Conservation (phyloP, 2,113 vertebrate genomes). For the Toxotes jaculatrix region DNA sequence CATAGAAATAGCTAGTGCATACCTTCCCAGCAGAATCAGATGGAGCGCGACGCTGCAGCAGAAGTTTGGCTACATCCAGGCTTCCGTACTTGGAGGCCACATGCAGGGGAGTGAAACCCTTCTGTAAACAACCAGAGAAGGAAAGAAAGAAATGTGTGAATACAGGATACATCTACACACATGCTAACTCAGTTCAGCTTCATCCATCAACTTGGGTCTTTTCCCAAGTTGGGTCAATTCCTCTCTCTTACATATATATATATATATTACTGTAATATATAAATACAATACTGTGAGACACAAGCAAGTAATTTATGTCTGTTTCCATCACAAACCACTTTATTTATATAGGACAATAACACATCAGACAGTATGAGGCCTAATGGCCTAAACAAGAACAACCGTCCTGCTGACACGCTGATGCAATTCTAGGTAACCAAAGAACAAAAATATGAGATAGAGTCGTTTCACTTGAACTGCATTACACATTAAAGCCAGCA, state of each 20-base stretch:
- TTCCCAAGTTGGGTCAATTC: not conserved
- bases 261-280: no score
- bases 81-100: conserved; percentile 97
- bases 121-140: conserved; percentile 81
- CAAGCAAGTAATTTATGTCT: not conserved
- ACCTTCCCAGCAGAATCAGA: conserved; percentile 96
- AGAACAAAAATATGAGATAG: not conserved
- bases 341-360: no score
- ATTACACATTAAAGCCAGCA: conserved; percentile 61
- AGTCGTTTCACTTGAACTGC: not conserved
- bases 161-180: not conserved
- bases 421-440: conserved; percentile 38
- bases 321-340: not conserved
- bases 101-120: conserved; percentile 97
- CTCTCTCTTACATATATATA: not conserved
- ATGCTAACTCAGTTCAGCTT: not conserved
- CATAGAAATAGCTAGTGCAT: conserved; percentile 16
- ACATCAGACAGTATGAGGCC: not conserved
- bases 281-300: not conserved
- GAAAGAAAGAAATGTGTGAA: not conserved
- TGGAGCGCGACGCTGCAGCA: conserved; percentile 90
- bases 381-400: not conserved
- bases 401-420: not conserved
- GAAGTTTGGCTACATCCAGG: conserved; percentile 94
- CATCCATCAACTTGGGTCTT: not conserved